Base-by-base conservation (phyloP, 2,113 vertebrate genomes). In the Mustela lutreola region DNA sequence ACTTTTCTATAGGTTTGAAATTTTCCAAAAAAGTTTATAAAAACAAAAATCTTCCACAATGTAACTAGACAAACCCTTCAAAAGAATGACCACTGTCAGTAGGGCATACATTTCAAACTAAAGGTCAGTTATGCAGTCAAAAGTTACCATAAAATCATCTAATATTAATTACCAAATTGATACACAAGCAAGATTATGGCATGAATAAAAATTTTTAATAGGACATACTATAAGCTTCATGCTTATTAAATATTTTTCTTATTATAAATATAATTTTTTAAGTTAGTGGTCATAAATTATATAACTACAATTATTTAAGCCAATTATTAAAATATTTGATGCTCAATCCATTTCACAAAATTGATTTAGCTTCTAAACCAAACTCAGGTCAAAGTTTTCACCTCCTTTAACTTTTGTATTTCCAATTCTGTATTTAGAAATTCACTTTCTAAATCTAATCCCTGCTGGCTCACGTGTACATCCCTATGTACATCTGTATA, bases 301-400 rank as follows among this genome's bases (percentile, higher is more conserved):
- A 83, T 83, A 62, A 84, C 45, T 71, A 75, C 91, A 95, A 89
- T 28, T 78, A 63, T 71, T 94, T 73, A 71, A 89, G 18, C 94
- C 65, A 63, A 21, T 42, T 79, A 5, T 79, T 58, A 97, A 89
- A 90, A 89, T 91, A 76, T 80, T 86, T 92, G 45, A 70, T 73
- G 7, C 8, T 50, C 71, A 28, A 86, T 80, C 31, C 36, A 89
- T 87, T 96, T 65, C 79, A 9, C 21, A 89, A 93, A 94, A 48
- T 6, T 83, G 48, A 95, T 56, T 86, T 86, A 89, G 67, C 11
- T 67, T 39, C 14, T 58, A 71, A 85, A 67, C 14, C 7, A 79
- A 91, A 93, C 26, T 89, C 45, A 95, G 9, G 56, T 28, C 10
- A 26, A 86, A 87, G 53, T 73, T 65, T 79, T n/a, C 4, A 93